Percentiles rank a stretch among this genome's conserved stretches.
These are phyloP conservation scores for Drosophila algonquin DNA, from an alignment of 2,888 invertebrate species.

Conservation along the genomic window DNA sequence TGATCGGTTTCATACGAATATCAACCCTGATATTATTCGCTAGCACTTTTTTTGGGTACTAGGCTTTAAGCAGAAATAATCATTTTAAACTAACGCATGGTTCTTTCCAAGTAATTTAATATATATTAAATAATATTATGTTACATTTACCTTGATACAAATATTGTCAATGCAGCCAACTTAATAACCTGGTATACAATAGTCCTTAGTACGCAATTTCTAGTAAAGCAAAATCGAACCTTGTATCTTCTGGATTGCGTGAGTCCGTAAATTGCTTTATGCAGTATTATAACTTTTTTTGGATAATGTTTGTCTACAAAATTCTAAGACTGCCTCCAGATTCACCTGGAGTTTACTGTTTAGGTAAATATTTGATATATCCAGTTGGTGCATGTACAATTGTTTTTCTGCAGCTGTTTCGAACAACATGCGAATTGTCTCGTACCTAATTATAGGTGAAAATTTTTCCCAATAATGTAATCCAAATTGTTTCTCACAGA, in stretches of 20 bases:
- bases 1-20: too few species aligned
- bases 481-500: constrained; percentile 3
- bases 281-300: constrained; percentile 2
- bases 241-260: too few species aligned
- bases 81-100: too few species aligned
- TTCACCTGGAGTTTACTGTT: not conserved
- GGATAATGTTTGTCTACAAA: not conserved
- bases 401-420: not conserved
- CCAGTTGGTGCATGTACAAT: not conserved
- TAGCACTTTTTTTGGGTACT: too few species aligned
- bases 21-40: too few species aligned
- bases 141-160: constrained; percentile 21
- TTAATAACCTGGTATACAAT: constrained; percentile 17
- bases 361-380: constrained; percentile 1
- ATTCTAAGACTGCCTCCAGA: not conserved
- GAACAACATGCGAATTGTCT: too few species aligned
- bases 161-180: constrained; percentile 14
- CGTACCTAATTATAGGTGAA: not conserved
- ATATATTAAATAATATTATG: constrained; percentile 1
- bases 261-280: not conserved
- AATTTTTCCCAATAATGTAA: constrained; percentile 3
- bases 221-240: not conserved
- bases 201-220: not conserved
- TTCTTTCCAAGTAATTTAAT: too few species aligned
- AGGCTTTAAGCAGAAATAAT: too few species aligned